A percentile compares a stretch with the other conserved stretches of the same genome.
phyloP scores from a whole-genome alignment of 1,140 invertebrate genomes.

The Sminthurides bifidus region DNA sequence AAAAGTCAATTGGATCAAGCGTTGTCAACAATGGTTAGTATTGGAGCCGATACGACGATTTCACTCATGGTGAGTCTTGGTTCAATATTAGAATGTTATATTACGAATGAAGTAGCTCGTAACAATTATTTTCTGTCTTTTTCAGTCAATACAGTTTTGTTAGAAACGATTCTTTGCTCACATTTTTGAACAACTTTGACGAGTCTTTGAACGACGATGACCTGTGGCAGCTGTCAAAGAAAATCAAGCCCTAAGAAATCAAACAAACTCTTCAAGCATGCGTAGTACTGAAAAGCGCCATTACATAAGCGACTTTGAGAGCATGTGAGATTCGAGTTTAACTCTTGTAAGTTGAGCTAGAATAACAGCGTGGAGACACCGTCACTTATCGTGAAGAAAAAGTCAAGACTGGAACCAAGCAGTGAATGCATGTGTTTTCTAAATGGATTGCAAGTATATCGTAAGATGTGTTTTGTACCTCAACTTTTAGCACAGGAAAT shows the following conservation, averaged over 20 bases:
- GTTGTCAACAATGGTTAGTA: slow-evolving; percentile 96
- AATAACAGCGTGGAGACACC: background rate
- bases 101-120: no score
- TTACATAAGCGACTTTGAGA: background rate
- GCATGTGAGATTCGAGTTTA: background rate
- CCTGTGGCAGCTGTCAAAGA: slow-evolving; percentile 95
- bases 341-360: background rate
- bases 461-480: no score
- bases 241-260: slow-evolving; percentile 75
- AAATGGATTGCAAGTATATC: no score
- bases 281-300: background rate
- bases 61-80: slow-evolving; percentile 58
- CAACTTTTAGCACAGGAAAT: no score
- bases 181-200: slow-evolving; percentile 94
- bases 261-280: slow-evolving; percentile 19
- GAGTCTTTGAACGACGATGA: slow-evolving; percentile 88
- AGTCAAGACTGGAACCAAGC: no score
- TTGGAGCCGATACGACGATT: slow-evolving; percentile 96
- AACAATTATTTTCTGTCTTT: slow-evolving; percentile 7
- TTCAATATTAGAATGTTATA: background rate
- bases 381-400: no score
- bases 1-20: slow-evolving; percentile 89
- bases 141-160: slow-evolving; percentile 68
- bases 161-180: slow-evolving; percentile 82
- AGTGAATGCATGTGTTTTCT: no score